These are phyloP conservation scores for Protomyctophum bolini DNA, from an alignment of 2,113 vertebrate genomes.

Conservation along the genomic window DNA sequence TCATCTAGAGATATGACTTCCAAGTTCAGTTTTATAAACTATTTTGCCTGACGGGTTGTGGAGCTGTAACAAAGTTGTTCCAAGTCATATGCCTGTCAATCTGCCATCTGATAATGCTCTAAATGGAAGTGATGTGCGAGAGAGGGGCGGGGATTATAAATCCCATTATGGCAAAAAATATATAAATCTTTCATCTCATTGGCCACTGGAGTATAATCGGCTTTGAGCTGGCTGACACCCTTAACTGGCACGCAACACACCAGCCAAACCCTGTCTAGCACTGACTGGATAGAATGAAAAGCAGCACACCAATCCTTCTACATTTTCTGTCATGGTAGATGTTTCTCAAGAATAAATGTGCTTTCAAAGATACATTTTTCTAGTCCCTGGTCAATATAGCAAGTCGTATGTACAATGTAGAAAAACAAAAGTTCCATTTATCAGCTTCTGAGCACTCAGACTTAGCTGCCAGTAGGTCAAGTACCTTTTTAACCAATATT, in stretches of 20 bases:
- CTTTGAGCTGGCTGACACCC: slow-evolving; percentile 19
- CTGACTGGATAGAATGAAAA: no score
- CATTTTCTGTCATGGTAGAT: no score
- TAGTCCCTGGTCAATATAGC: background rate
- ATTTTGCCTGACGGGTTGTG: slow-evolving; percentile 6
- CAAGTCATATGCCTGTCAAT: background rate
- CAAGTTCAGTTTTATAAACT: slow-evolving; percentile 50
- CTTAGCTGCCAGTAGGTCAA: no score
- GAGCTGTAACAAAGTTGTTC: background rate
- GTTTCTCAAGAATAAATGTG: background rate
- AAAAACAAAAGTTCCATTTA: background rate
- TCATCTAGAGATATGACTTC: slow-evolving; percentile 52
- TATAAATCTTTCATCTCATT: slow-evolving; percentile 24
- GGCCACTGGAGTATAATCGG: slow-evolving; percentile 41
- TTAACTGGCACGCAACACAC: slow-evolving; percentile 1
- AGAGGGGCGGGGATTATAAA: slow-evolving; percentile 16
- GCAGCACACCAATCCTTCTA: no score
- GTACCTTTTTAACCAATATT: no score
- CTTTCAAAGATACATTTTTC: background rate
- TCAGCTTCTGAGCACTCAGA: no score
- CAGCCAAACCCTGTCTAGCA: background rate
- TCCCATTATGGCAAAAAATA: slow-evolving; percentile 12
- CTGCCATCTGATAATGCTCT: slow-evolving; percentile 5
- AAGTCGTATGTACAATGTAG: background rate
- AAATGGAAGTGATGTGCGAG: slow-evolving; percentile 7